phyloP scores from a whole-genome alignment of 2,113 vertebrate species.

The Hemibagrus wyckioides region DNA sequence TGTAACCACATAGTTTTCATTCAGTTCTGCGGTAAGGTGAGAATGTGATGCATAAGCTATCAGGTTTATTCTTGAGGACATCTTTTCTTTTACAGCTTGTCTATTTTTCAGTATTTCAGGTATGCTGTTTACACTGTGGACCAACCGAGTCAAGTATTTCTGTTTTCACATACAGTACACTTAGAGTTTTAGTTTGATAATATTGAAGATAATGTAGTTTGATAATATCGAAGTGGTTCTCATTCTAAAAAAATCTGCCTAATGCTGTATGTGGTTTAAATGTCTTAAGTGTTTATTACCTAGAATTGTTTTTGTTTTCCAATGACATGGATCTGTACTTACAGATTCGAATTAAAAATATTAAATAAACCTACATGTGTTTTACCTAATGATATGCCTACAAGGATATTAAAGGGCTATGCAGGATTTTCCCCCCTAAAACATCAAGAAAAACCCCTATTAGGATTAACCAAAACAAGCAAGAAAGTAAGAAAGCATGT shows the following conservation, averaged over 20 bases:
- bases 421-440: no score
- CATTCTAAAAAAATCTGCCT: neutral
- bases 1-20: constrained; percentile 3
- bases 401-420: neutral
- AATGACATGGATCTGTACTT: neutral
- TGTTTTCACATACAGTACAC: neutral
- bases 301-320: neutral
- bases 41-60: constrained; percentile 2
- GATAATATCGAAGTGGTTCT: neutral
- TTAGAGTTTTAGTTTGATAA: neutral
- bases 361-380: neutral
- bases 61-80: neutral
- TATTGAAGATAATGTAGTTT: neutral
- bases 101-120: neutral
- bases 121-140: neutral
- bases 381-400: neutral
- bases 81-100: neutral
- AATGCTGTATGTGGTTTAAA: neutral
- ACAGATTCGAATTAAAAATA: neutral
- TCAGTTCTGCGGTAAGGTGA: constrained; percentile 16
- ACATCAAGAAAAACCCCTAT: neutral
- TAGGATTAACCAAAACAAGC: neutral
- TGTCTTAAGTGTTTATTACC: neutral
- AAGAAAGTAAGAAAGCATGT: neutral
- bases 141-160: neutral